phyloP scores from a whole-genome alignment of 2,797 vertebrate species.

The Clarias laeviceps region DNA sequence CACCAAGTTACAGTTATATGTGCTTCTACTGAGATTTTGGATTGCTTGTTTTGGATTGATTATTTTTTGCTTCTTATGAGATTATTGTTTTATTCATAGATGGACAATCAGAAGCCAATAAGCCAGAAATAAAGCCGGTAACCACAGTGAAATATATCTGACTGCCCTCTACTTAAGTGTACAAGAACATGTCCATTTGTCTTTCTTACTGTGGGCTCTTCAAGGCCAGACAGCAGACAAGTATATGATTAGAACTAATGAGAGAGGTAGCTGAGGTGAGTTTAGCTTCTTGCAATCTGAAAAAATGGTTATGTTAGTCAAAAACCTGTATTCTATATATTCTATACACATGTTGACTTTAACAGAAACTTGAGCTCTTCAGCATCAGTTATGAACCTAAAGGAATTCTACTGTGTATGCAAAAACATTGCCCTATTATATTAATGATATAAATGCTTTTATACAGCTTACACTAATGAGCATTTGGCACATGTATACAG shows the following conservation, averaged over 20 bases:
- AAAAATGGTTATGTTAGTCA: slow-evolving; percentile 13
- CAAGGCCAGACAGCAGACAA: slow-evolving; percentile 43
- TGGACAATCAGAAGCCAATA: background rate
- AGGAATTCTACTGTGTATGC: background rate
- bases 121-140: background rate
- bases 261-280: slow-evolving; percentile 39
- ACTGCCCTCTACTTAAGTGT: slow-evolving; percentile 1
- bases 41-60: background rate
- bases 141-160: background rate
- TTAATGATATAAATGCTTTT: background rate
- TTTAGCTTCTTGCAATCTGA: slow-evolving; percentile 40
- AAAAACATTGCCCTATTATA: background rate
- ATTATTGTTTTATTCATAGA: background rate
- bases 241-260: slow-evolving; percentile 48
- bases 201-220: slow-evolving; percentile 26
- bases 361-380: slow-evolving; percentile 14
- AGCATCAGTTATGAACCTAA: background rate
- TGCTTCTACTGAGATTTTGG: background rate
- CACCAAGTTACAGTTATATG: too few species aligned
- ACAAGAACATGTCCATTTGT: slow-evolving; percentile 37
- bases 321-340: background rate
- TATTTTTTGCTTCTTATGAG: background rate
- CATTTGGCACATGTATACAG: background rate
- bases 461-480: background rate
- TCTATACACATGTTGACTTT: slow-evolving; percentile 11